These are phyloP conservation scores for Orthosia incerta DNA, from an alignment of 2,888 invertebrate genomes.

Conservation along the genomic window DNA sequence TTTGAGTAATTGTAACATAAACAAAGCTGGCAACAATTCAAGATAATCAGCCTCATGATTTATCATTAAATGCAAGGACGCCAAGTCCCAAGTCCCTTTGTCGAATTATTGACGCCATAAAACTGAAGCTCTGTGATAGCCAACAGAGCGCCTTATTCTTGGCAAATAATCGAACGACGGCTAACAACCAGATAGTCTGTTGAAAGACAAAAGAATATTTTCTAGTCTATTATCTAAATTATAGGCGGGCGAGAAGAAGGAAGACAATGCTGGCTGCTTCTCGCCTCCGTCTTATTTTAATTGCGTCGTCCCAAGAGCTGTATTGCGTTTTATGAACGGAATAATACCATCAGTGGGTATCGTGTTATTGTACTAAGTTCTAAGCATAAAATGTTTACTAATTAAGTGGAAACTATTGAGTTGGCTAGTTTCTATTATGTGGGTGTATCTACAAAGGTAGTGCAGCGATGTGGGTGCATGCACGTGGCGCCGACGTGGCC, in stretches of 20 bases:
- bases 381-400: constrained; percentile 61
- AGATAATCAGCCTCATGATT: constrained; percentile 76
- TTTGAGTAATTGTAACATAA: constrained; percentile 59
- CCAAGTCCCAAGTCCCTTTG: constrained; percentile 71
- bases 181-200: constrained; percentile 84
- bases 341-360: constrained; percentile 76
- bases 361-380: constrained; percentile 72
- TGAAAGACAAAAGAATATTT: constrained; percentile 88
- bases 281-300: constrained; percentile 85
- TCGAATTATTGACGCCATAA: constrained; percentile 82
- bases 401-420: constrained; percentile 65
- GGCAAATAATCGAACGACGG: constrained; percentile 83
- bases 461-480: constrained; percentile 65
- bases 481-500: constrained; percentile 75
- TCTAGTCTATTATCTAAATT: constrained; percentile 90
- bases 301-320: constrained; percentile 81
- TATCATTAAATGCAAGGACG: constrained; percentile 75
- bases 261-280: constrained; percentile 80
- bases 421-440: constrained; percentile 59
- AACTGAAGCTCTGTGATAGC: constrained; percentile 69
- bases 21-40: constrained; percentile 71
- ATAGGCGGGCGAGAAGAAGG: constrained; percentile 82
- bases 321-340: constrained; percentile 82
- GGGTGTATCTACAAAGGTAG: constrained; percentile 75
- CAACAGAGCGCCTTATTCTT: constrained; percentile 65